Evolutionary conservation across 2,888 invertebrate species (phyloP).

Genomic region (Molorchus minor): DNA sequence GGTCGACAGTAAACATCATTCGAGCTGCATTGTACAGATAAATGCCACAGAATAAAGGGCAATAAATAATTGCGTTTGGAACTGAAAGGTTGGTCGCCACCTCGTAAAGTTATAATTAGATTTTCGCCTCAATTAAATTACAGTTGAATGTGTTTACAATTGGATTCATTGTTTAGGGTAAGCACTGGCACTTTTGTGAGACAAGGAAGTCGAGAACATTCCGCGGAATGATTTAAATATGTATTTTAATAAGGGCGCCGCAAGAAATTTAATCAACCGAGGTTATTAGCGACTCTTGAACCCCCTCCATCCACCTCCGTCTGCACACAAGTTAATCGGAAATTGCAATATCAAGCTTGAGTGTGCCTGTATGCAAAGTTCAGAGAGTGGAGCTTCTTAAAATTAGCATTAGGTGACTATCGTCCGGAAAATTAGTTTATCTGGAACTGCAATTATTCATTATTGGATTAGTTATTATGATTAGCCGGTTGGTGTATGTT

Average conservation of each 20-base stretch:
- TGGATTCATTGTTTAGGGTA: constrained; percentile 40
- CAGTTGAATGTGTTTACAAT: constrained; percentile 41
- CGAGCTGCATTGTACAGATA: constrained; percentile 12
- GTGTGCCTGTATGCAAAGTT: constrained; percentile 9
- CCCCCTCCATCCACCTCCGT: neutral
- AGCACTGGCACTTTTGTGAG: constrained; percentile 19
- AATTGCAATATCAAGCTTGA: constrained; percentile 34
- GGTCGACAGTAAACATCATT: constrained; percentile 7
- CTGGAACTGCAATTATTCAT: too few relatives aligned
- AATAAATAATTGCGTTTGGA: constrained; percentile 36
- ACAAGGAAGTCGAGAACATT: constrained; percentile 16
- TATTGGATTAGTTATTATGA: too few relatives aligned
- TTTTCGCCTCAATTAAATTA: constrained; percentile 50
- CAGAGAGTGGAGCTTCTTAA: constrained; percentile 7
- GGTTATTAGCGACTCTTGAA: constrained; percentile 30
- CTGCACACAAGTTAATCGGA: constrained; percentile 28
- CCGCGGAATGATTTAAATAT: constrained; percentile 26
- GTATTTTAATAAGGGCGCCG: constrained; percentile 23
- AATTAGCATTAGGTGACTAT: constrained; percentile 8
- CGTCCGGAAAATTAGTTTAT: too few relatives aligned
- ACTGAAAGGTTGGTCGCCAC: constrained; percentile 41
- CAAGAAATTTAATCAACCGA: constrained; percentile 40
- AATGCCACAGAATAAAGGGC: constrained; percentile 31
- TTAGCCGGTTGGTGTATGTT: too few relatives aligned
- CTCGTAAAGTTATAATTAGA: constrained; percentile 49